These are phyloP conservation scores for Drosophila jambulina DNA, from an alignment of 1,140 invertebrate genomes.

Conservation along the genomic window DNA sequence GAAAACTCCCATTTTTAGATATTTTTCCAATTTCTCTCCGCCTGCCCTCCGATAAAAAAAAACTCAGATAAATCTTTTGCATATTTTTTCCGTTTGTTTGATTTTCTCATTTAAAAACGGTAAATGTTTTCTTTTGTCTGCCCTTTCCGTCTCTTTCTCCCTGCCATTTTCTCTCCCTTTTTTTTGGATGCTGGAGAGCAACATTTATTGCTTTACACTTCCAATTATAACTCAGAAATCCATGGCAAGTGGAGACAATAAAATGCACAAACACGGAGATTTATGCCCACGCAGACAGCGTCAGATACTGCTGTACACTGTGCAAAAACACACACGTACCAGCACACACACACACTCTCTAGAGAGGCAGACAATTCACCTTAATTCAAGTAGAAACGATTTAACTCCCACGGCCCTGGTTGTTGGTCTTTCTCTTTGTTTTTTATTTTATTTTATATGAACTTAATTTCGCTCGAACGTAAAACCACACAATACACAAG, in stretches of 20 bases:
- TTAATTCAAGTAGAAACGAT: slow-evolving; percentile 81
- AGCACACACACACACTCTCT: not conserved
- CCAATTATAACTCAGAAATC: slow-evolving; percentile 78
- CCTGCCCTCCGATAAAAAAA: not conserved
- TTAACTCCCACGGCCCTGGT: slow-evolving; percentile 74
- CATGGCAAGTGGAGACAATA: slow-evolving; percentile 75
- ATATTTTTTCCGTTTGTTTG: slow-evolving; percentile 39
- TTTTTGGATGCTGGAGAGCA: slow-evolving; percentile 17
- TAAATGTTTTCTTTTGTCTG: slow-evolving; percentile 32
- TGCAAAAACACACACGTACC: slow-evolving; percentile 26
- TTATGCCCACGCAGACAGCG: slow-evolving; percentile 58
- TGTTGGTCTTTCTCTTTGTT: slow-evolving; percentile 35
- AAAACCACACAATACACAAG: slow-evolving; percentile 48
- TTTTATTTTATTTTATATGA: slow-evolving; percentile 75
- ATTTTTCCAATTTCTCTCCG: slow-evolving; percentile 10
- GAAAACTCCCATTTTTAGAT: not conserved
- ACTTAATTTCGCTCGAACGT: slow-evolving; percentile 71
- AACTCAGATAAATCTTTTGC: slow-evolving; percentile 6
- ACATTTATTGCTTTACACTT: slow-evolving; percentile 80
- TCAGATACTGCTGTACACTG: slow-evolving; percentile 11
- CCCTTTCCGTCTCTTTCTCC: not conserved
- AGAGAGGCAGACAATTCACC: slow-evolving; percentile 57
- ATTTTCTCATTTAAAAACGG: slow-evolving; percentile 42
- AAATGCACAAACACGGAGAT: slow-evolving; percentile 71
- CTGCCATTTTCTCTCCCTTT: not conserved